phyloP scores from a whole-genome alignment of 2,113 vertebrate species.

The Platycercus adscitus region DNA sequence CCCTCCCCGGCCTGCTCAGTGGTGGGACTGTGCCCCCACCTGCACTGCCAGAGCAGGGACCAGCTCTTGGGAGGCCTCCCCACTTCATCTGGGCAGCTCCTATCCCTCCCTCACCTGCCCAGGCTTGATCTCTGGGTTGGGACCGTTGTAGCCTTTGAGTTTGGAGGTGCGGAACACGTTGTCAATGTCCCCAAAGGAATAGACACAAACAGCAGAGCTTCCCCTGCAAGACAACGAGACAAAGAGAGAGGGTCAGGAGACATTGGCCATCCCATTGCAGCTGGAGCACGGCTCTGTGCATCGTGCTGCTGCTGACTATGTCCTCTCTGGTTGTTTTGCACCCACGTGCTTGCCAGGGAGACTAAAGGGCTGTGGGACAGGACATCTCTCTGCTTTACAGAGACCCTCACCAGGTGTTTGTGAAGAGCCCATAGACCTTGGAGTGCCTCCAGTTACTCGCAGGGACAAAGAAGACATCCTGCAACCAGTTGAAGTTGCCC shows the following conservation, averaged over 20 bases:
- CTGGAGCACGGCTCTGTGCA: background rate
- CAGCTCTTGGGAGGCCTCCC: background rate
- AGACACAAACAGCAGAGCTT: constrained; percentile 88
- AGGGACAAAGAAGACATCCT: constrained; percentile 83
- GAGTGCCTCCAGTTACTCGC: constrained; percentile 79
- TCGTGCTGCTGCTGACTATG: fast-evolving
- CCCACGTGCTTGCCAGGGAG: background rate
- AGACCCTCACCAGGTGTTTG: constrained; percentile 87
- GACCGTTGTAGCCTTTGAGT: constrained; percentile 80
- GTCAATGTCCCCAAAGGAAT: constrained; percentile 84
- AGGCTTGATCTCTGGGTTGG: constrained; percentile 80
- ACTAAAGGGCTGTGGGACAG: background rate
- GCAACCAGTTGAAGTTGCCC: constrained; percentile 88
- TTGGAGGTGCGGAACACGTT: constrained; percentile 81
- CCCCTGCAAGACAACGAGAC: constrained; percentile 75
- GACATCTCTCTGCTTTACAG: fast-evolving
- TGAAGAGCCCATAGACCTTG: constrained; percentile 87
- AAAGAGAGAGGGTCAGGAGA: background rate
- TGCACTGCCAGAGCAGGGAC: background rate
- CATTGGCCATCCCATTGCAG: fast-evolving
- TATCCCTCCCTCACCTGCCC: constrained; percentile 79
- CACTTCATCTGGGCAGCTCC: fast-evolving
- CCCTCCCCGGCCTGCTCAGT: background rate
- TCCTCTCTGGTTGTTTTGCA: background rate
- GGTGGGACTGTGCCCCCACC: background rate